phyloP scores from a whole-genome alignment of 1,140 invertebrate species.

The Triops longicaudatus region DNA sequence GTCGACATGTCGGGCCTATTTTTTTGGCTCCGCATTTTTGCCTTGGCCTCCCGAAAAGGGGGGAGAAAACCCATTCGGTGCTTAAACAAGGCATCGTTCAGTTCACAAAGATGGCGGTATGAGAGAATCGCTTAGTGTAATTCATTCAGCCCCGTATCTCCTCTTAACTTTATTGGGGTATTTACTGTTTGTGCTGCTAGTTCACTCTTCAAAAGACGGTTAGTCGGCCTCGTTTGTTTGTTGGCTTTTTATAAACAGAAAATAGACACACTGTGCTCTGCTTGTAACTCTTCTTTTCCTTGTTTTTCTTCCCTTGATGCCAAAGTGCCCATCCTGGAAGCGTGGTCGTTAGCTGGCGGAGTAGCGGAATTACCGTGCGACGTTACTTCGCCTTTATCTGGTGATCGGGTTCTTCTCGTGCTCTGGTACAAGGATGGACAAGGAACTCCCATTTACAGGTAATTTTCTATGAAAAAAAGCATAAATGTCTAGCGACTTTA shows the following conservation, averaged over 20 bases:
- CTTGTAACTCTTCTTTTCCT: background rate
- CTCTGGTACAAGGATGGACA: constrained; percentile 75
- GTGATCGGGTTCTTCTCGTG: constrained; percentile 67
- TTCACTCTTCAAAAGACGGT: background rate
- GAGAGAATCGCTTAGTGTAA: too few species aligned
- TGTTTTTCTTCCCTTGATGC: constrained; percentile 36
- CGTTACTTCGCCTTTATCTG: constrained; percentile 59
- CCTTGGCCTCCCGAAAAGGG: too few species aligned
- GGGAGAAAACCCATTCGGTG: too few species aligned
- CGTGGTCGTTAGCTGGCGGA: constrained; percentile 63
- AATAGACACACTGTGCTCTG: background rate
- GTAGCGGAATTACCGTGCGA: constrained; percentile 70
- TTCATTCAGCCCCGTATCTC: background rate
- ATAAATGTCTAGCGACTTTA: too few species aligned
- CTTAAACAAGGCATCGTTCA: too few species aligned
- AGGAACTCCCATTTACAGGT: constrained; percentile 73
- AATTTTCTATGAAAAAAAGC: constrained; percentile 38
- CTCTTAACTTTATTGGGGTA: background rate
- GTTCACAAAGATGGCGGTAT: too few species aligned
- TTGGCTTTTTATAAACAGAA: background rate
- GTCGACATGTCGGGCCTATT: too few species aligned
- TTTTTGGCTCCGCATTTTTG: too few species aligned
- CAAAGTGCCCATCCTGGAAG: constrained; percentile 50
- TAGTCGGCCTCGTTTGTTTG: background rate
- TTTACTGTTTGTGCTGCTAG: background rate